phyloP scores from a whole-genome alignment of 2,797 vertebrate genomes.

The Megaceryle alcyon region DNA sequence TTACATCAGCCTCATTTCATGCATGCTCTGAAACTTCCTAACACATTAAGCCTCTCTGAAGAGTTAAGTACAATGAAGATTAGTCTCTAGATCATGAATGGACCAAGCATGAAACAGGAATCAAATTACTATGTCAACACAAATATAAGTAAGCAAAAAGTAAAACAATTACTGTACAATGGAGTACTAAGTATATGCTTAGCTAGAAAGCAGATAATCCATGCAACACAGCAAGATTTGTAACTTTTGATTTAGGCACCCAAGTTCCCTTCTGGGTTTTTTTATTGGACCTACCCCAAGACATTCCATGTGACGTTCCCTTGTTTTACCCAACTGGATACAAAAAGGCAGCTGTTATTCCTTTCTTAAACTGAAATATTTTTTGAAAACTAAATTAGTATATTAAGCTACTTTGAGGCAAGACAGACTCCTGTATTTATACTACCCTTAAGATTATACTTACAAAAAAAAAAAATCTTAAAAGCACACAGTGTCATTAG shows the following conservation, averaged over 20 bases:
- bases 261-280: not conserved
- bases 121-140: not conserved
- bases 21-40: not conserved
- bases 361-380: conserved; percentile 48
- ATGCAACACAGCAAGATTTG: not conserved
- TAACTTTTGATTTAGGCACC: not conserved
- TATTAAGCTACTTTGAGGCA: conserved; percentile 46
- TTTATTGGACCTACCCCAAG: not conserved
- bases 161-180: not conserved
- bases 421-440: conserved; percentile 71
- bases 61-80: not conserved
- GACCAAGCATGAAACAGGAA: not conserved
- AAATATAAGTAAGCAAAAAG: not conserved
- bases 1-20: not conserved
- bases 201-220: not conserved
- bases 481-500: conserved; percentile 50
- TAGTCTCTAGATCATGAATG: not conserved
- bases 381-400: conserved; percentile 47
- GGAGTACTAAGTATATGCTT: not conserved
- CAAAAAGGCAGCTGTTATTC: conserved; percentile 10
- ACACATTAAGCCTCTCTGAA: not conserved
- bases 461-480: conserved; percentile 16
- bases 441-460: conserved; percentile 22
- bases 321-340: conserved; percentile 33
- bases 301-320: not conserved